phyloP scores from a whole-genome alignment of 2,888 invertebrate species.

The Noctua janthe region DNA sequence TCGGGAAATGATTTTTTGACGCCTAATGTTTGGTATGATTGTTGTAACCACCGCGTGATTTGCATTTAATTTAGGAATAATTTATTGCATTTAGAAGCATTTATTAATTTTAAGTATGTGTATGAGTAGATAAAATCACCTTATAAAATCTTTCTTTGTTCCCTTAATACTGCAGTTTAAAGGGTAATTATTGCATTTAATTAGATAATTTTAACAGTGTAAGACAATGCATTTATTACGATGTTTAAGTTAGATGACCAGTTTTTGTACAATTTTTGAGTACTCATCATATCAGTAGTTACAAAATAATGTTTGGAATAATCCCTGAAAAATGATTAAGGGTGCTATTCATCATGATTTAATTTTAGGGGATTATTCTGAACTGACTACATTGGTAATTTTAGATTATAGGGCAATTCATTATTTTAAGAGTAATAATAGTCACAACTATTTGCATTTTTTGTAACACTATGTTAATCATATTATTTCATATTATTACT shows the following conservation, averaged over 20 bases:
- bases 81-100: slow-evolving; percentile 88
- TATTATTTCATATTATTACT: slow-evolving; percentile 53
- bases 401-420: slow-evolving; percentile 59
- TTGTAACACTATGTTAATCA: slow-evolving; percentile 60
- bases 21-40: slow-evolving; percentile 74
- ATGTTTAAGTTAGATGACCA: slow-evolving; percentile 69
- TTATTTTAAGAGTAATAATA: slow-evolving; percentile 61
- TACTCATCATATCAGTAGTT: slow-evolving; percentile 73
- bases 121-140: slow-evolving; percentile 61
- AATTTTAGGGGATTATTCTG: slow-evolving; percentile 88
- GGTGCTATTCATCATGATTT: slow-evolving; percentile 48
- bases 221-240: slow-evolving; percentile 82
- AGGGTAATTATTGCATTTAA: slow-evolving; percentile 70
- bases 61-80: slow-evolving; percentile 85
- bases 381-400: slow-evolving; percentile 69
- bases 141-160: slow-evolving; percentile 52
- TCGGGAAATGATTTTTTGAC: slow-evolving; percentile 69
- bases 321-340: slow-evolving; percentile 79
- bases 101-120: slow-evolving; percentile 71
- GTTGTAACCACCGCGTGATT: slow-evolving; percentile 87
- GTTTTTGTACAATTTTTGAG: slow-evolving; percentile 82
- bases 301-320: slow-evolving; percentile 84
- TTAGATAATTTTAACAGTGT: slow-evolving; percentile 67
- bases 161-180: slow-evolving; percentile 71
- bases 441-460: slow-evolving; percentile 63